A percentile compares a stretch with the other conserved stretches of the same genome.
phyloP scores from a whole-genome alignment of 1,140 invertebrate species.

The Euschistus heros region DNA sequence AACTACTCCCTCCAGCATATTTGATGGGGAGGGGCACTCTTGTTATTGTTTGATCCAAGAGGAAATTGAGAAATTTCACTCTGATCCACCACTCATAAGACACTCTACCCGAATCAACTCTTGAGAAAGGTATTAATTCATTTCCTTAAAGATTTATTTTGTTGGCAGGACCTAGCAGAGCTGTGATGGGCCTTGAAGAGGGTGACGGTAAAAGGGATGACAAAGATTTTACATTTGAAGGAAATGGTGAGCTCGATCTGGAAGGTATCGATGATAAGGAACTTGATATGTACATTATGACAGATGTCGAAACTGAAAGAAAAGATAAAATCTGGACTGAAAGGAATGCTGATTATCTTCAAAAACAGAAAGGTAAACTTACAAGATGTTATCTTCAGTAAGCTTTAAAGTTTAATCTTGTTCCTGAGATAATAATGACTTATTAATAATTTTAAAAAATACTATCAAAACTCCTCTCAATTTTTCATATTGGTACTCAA shows the following conservation, averaged over 20 bases:
- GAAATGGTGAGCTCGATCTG: constrained; percentile 56
- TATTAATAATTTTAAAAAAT: too few relatives aligned
- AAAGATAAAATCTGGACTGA: constrained; percentile 77
- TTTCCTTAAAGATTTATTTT: background rate
- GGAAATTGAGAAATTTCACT: too few relatives aligned
- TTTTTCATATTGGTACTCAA: too few relatives aligned
- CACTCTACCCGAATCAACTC: too few relatives aligned
- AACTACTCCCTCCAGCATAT: too few relatives aligned
- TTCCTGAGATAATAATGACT: too few relatives aligned
- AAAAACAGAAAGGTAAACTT: constrained; percentile 59
- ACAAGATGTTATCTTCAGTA: too few relatives aligned
- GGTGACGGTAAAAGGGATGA: constrained; percentile 13
- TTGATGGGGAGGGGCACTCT: too few relatives aligned
- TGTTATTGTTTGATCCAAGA: too few relatives aligned
- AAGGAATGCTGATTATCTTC: constrained; percentile 72
- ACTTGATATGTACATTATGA: constrained; percentile 77
- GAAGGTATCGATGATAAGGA: constrained; percentile 79
- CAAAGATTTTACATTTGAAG: constrained; percentile 22
- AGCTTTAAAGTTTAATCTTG: too few relatives aligned
- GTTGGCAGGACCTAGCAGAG: constrained; percentile 37
- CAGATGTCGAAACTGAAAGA: constrained; percentile 59
- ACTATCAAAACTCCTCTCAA: too few relatives aligned
- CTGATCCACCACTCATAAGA: too few relatives aligned
- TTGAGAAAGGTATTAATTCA: background rate
- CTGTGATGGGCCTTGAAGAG: constrained; percentile 35